These are phyloP conservation scores for Brachycybe producta DNA, from an alignment of 2,888 invertebrate species.

Conservation along the genomic window DNA sequence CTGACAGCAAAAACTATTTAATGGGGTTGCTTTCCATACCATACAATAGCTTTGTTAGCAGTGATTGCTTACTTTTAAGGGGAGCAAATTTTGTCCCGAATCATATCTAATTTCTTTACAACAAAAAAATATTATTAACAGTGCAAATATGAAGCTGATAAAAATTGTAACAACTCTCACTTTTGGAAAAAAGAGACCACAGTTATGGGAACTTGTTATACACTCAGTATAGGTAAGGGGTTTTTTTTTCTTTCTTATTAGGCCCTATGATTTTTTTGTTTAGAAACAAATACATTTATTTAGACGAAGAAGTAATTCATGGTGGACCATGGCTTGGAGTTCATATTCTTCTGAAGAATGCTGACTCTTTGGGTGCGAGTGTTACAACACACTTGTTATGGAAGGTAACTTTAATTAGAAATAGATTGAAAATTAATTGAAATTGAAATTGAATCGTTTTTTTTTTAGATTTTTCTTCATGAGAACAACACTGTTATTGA, in stretches of 20 bases:
- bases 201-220: constrained; percentile 2
- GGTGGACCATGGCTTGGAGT: not conserved
- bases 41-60: too few species aligned
- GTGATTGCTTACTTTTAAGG: too few species aligned
- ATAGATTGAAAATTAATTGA: not conserved
- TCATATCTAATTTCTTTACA: not conserved
- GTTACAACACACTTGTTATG: not conserved
- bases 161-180: not conserved
- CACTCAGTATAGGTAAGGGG: not conserved
- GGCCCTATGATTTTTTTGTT: not conserved
- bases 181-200: not conserved
- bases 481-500: not conserved
- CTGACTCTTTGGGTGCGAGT: not conserved
- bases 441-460: not conserved
- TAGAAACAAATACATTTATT: not conserved
- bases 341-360: not conserved
- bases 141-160: not conserved
- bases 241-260: too few species aligned
- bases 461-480: constrained; percentile 1
- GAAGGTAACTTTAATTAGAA: constrained; percentile 3
- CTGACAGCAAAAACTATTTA: too few species aligned
- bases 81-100: too few species aligned
- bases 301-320: not conserved
- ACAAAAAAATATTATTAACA: not conserved
- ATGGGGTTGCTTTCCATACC: too few species aligned